These are phyloP conservation scores for Stegophylla sp. DNA, from an alignment of 2,888 invertebrate genomes.

Conservation along the genomic window DNA sequence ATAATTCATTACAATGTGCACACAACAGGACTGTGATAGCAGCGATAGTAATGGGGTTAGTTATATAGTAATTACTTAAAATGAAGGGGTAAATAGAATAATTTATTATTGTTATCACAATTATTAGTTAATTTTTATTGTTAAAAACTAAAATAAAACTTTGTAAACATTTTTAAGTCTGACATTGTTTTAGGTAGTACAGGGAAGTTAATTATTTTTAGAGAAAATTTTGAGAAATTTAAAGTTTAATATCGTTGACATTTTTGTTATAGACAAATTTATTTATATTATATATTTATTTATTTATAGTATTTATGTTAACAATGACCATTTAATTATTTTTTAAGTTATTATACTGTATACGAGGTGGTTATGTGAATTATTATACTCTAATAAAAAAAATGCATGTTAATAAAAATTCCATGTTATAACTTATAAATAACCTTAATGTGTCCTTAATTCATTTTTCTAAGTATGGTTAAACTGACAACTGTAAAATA, in stretches of 20 bases:
- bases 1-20: slow-evolving; percentile 6
- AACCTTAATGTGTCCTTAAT: too few relatives aligned
- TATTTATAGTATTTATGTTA: slow-evolving; percentile 35
- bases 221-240: slow-evolving; percentile 13
- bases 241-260: slow-evolving; percentile 34
- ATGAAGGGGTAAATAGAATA: slow-evolving; percentile 14
- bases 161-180: slow-evolving; percentile 23
- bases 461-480: too few relatives aligned
- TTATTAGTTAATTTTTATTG: slow-evolving; percentile 26
- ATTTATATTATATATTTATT: slow-evolving; percentile 16
- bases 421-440: neutral
- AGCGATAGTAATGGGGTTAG: slow-evolving; percentile 27
- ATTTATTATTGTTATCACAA: slow-evolving; percentile 19
- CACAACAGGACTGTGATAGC: slow-evolving; percentile 2
- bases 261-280: slow-evolving; percentile 41
- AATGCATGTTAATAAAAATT: neutral
- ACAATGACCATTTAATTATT: slow-evolving; percentile 1
- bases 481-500: too few relatives aligned
- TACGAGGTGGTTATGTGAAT: neutral
- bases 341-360: slow-evolving; percentile 25
- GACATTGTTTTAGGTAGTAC: slow-evolving; percentile 40
- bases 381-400: slow-evolving; percentile 33
- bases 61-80: slow-evolving; percentile 25
- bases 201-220: slow-evolving; percentile 37
- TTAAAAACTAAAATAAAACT: slow-evolving; percentile 6